Base-by-base conservation (phyloP, 37 sponge, comb jelly and placozoan genomes). In the Chondrosia reniformis region DNA sequence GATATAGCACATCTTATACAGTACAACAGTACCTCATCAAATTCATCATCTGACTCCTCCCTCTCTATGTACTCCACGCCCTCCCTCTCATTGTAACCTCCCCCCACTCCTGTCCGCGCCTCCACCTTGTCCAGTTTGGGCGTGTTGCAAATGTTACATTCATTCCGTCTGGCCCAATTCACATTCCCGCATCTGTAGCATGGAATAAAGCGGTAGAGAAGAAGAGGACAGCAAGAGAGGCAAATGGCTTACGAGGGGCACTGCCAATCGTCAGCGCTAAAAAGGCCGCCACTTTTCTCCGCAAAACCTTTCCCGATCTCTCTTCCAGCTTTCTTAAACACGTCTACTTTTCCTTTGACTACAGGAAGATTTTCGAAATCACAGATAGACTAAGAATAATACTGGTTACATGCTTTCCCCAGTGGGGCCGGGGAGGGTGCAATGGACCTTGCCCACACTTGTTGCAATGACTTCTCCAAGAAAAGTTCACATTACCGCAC, bases 201-300 rank as follows among this genome's bases (percentile, higher is more conserved):
- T 49, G 52, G 52, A 49, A 49, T 15, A 15, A 49, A 49, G 10
- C 10, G 10, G 52, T 15, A 19, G 15, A 19, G 61, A 6, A 59
- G 9, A 5, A 59, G 61, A 59, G 28, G 4, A 59, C 30, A 25
- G 67, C 19, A 65, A 24, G 3, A 56, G 45, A 24, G 15, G 40
- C 27, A 39, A 15, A 28, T 10, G 6, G 34, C 87, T 82, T 45
- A 93, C 89, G 80, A 90, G 32, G 94, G 67, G 52, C 99, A 98
- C 76, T 95, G 96, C 99, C 99, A 98, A 79, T 98, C 99, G 2
- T 98, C 96, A 80, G 96, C 93, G 69, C 93, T 92, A 84, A 98
- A 98, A 19, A 98, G 89, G 7, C 99, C 99, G 12, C 91, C 93
- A 81, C 99, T 98, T 74, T 94, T 94, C 39, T 75, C 74, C 24